Evolutionary conservation across 2,797 vertebrate species (phyloP).

Genomic region (Enteromius radiatus): DNA sequence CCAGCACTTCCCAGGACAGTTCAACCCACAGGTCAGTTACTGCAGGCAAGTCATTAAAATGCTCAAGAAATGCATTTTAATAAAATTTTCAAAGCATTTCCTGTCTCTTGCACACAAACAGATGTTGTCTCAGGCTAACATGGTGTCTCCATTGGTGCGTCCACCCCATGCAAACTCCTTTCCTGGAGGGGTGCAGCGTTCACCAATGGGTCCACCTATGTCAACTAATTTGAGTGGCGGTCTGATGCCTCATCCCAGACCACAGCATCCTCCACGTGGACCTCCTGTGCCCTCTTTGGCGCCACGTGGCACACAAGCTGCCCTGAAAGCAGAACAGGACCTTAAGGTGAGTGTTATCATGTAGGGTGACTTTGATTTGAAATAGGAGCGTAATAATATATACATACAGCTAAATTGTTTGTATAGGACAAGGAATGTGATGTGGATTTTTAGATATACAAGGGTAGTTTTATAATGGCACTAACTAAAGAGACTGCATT

Average conservation of each 20-base stretch:
- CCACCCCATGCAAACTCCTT: constrained; percentile 93
- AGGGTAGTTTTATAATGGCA: too few relatives aligned
- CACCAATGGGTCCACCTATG: constrained; percentile 86
- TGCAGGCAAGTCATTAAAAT: too few relatives aligned
- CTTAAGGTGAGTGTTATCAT: constrained; percentile 83
- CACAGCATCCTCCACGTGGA: constrained; percentile 85
- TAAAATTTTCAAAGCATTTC: too few relatives aligned
- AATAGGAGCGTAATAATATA: background rate
- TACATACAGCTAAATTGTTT: background rate
- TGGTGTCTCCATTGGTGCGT: constrained; percentile 93
- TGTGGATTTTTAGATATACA: too few relatives aligned
- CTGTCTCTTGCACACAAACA: constrained; percentile 63
- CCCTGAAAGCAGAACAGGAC: constrained; percentile 92
- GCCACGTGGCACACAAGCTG: constrained; percentile 87
- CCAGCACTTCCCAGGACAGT: constrained; percentile 93
- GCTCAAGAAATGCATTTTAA: too few relatives aligned
- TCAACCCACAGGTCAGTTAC: constrained; percentile 89
- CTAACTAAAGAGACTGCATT: too few relatives aligned
- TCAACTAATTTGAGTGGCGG: constrained; percentile 87
- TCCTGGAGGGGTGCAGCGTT: constrained; percentile 90
- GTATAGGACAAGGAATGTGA: too few relatives aligned
- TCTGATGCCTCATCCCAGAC: constrained; percentile 91
- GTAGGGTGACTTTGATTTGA: background rate
- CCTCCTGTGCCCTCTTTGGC: constrained; percentile 83
- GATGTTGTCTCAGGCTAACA: constrained; percentile 96